phyloP scores from a whole-genome alignment of 2,888 invertebrate genomes.

The Torymus aiolomorphi region DNA sequence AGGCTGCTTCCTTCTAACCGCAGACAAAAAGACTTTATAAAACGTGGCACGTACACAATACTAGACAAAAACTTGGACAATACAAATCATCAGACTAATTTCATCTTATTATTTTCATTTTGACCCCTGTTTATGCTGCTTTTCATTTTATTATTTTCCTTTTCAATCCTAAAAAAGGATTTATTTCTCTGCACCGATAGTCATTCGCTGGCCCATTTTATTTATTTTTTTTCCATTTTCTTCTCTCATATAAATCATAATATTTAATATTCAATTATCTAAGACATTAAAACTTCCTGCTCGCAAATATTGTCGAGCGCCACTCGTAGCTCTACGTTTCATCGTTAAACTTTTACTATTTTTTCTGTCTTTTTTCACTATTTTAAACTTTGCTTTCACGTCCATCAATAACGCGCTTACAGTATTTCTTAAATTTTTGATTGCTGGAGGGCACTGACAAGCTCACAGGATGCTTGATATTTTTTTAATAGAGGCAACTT shows the following conservation, averaged over 20 bases:
- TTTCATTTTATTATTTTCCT: slow-evolving; percentile 46
- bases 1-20: slow-evolving; percentile 69
- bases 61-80: slow-evolving; percentile 74
- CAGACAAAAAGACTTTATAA: slow-evolving; percentile 73
- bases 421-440: slow-evolving; percentile 56
- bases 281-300: slow-evolving; percentile 73
- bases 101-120: slow-evolving; percentile 47
- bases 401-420: slow-evolving; percentile 43
- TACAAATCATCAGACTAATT: slow-evolving; percentile 73
- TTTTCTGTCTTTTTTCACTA: slow-evolving; percentile 58
- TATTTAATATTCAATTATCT: slow-evolving; percentile 73
- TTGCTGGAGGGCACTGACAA: slow-evolving; percentile 59
- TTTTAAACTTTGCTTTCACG: slow-evolving; percentile 50
- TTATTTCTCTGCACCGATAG: slow-evolving; percentile 66
- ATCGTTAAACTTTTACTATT: slow-evolving; percentile 56
- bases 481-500: slow-evolving; percentile 66
- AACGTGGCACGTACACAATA: slow-evolving; percentile 74
- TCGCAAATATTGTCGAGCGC: slow-evolving; percentile 67
- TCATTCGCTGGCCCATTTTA: slow-evolving; percentile 68
- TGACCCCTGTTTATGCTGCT: slow-evolving; percentile 53
- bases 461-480: slow-evolving; percentile 52
- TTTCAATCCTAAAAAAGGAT: slow-evolving; percentile 50
- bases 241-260: slow-evolving; percentile 67
- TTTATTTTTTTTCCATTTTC: slow-evolving; percentile 51
- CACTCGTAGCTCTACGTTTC: slow-evolving; percentile 61